Evolutionary conservation across 2,797 vertebrate genomes (phyloP).

Genomic region (Lagorchestes hirsutus): DNA sequence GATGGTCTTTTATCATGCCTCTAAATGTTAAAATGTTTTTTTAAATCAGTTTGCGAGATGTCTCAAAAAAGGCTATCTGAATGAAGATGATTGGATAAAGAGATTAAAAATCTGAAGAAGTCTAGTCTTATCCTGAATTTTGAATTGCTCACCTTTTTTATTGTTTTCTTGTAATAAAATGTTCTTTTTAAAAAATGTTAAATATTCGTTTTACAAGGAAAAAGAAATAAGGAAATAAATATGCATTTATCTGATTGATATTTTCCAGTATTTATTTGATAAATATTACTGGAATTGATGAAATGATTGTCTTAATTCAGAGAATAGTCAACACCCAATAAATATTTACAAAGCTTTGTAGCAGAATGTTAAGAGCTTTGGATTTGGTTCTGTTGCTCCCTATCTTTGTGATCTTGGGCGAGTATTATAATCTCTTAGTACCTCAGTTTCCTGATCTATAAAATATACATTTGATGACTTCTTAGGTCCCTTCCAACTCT

Average conservation of each 20-base stretch:
- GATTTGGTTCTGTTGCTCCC: background rate
- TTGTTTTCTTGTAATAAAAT: background rate
- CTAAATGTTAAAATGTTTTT: background rate
- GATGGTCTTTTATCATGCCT: conserved; percentile 42
- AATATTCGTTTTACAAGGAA: background rate
- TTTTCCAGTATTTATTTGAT: background rate
- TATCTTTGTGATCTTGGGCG: background rate
- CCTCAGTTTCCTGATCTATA: background rate
- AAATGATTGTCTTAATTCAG: background rate
- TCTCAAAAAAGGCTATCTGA: background rate
- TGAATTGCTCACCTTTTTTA: background rate
- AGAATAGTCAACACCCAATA: background rate
- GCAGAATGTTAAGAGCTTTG: background rate
- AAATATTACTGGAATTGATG: background rate
- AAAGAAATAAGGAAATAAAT: background rate
- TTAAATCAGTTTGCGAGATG: conserved; percentile 32
- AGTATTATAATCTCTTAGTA: background rate
- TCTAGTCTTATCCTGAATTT: background rate
- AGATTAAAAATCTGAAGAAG: conserved; percentile 18
- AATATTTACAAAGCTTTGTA: background rate
- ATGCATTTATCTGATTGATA: background rate
- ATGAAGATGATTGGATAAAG: conserved; percentile 43
- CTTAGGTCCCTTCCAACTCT: background rate
- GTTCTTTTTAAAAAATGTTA: background rate
- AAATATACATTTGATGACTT: background rate